Evolutionary conservation across 2,888 invertebrate genomes (phyloP), one percentile per base, ranked within the genome.

Genomic region (Platerodrilus igneus): DNA sequence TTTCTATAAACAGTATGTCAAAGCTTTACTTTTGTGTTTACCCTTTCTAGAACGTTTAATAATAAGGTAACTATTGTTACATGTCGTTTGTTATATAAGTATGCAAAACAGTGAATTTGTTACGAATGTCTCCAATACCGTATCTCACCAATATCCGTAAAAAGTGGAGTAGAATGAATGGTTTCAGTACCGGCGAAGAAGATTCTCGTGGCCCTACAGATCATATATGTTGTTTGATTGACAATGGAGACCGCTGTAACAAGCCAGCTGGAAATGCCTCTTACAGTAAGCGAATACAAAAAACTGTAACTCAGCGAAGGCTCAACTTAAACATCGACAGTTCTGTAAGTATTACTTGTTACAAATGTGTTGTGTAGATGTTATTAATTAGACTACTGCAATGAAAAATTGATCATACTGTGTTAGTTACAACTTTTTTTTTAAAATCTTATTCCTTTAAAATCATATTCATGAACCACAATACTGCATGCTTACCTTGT

Each of bases 201-300:
- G 90, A 90, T 74, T 90, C 89, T 44, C 76, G 87, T 60, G 88
- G 88, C 49, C 86, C 88, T 60, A 81, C 85, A 42, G 88, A 90
- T 64, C 89, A 90, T 73, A 83, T 85, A 61, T 95, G 95, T 73
- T 94, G 94, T 73, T 77, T 95, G 56, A 82, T 93, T 59, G 90
- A 91, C 68, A 90, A 90, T 66, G 82, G 83, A 50, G 85, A 86
- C 54, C 77, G 91, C 52, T 96, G 95, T 70, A 77, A 80, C 50
- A 81, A 91, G 62, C 79, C 84, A 38, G 94, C 92, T 53, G 91
- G 92, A 49, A 91, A 92, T 75, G 96, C 96, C 53, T 89, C 92
- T 27, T 96, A 95, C 72, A 94, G 91, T 70, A 95, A 96, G 68
- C 80, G 94, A 54, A 92, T 96, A 58, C 94, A 95, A 70, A 95